Conservation (phyloP, 2,888 invertebrate species). For the Acrocyrtus sp. region DNA sequence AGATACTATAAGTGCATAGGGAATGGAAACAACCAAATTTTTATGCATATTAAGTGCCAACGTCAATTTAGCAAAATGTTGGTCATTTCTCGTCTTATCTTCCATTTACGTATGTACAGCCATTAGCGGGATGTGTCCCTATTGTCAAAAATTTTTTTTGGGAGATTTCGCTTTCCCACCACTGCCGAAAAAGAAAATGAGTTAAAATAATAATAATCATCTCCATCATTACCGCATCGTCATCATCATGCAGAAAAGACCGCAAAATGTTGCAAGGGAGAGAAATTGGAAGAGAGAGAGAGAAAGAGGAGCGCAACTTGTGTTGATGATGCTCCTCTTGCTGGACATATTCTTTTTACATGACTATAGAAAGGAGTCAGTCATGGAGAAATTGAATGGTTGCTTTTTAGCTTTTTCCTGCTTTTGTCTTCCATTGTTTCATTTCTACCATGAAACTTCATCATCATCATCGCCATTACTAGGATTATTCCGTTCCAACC, state of each 20-base stretch:
- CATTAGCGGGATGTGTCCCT: no score
- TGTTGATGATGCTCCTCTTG: background rate
- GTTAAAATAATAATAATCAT: conserved; percentile 1
- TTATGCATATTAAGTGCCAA: no score
- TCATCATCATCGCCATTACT: background rate
- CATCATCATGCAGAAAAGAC: no score
- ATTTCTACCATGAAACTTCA: conserved; percentile 3
- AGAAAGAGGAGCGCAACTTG: background rate
- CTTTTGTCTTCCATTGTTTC: conserved; percentile 1
- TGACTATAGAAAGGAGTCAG: conserved; percentile 11
- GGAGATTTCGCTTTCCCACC: no score
- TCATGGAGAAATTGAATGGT: conserved; percentile 19
- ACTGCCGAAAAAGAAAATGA: background rate
- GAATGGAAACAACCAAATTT: no score
- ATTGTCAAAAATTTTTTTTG: no score
- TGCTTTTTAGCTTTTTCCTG: conserved; percentile 1
- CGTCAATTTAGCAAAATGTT: no score
- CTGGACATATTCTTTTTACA: background rate
- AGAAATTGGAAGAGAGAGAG: background rate
- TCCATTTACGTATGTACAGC: no score
- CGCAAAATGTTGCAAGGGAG: background rate
- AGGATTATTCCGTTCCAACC: no score
- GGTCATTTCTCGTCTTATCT: no score
- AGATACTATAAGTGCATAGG: no score
- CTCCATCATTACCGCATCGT: background rate